These are phyloP conservation scores for Prenolepis imparis DNA, from an alignment of 2,888 invertebrate genomes.

Conservation along the genomic window DNA sequence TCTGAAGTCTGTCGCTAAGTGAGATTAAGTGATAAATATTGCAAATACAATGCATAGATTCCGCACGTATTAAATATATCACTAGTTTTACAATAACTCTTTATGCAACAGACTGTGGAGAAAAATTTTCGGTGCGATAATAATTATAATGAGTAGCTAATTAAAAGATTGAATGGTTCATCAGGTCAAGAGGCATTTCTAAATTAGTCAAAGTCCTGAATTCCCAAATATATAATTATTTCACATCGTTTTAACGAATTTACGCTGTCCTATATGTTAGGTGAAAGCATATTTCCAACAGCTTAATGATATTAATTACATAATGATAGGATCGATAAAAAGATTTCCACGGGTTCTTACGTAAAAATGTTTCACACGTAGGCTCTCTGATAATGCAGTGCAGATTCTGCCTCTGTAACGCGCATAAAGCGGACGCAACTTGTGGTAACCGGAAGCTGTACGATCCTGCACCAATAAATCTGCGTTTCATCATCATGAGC, in stretches of 20 bases:
- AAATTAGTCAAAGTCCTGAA: background rate
- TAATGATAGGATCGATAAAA: constrained; percentile 20
- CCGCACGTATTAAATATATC: background rate
- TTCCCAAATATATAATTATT: constrained; percentile 29
- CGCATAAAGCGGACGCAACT: constrained; percentile 3
- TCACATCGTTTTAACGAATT: constrained; percentile 49
- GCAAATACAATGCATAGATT: constrained; percentile 1
- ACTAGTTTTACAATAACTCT: background rate
- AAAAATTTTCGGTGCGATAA: background rate
- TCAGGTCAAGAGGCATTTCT: background rate
- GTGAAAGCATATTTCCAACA: constrained; percentile 28
- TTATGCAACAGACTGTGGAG: background rate
- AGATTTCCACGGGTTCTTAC: constrained; percentile 24
- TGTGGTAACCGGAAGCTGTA: constrained; percentile 32
- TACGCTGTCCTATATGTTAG: constrained; percentile 16
- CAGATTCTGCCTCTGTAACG: background rate
- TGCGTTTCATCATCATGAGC: constrained; percentile 17
- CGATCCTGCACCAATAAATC: constrained; percentile 15
- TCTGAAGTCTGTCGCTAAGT: background rate
- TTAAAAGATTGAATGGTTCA: background rate
- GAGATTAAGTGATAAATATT: constrained; percentile 4
- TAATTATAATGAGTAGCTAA: background rate
- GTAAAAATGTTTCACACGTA: constrained; percentile 50
- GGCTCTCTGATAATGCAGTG: background rate
- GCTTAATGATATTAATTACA: constrained; percentile 41